phyloP scores from a whole-genome alignment of 2,888 invertebrate genomes.

The Netelia virgata region DNA sequence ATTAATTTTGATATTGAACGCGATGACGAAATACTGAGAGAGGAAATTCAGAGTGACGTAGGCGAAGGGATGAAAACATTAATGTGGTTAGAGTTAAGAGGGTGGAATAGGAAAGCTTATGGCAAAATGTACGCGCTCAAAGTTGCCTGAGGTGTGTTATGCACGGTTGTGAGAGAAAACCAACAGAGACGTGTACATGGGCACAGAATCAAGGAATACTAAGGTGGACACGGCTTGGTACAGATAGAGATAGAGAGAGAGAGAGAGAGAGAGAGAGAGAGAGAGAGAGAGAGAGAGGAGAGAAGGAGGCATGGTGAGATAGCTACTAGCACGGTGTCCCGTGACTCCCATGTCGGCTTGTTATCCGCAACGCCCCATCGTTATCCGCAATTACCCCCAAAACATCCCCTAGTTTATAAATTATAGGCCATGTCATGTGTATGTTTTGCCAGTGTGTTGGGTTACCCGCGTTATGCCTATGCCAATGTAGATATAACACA shows the following conservation, averaged over 20 bases:
- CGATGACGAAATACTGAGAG: no score
- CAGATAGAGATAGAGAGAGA: neutral
- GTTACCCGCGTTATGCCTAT: conserved; percentile 56
- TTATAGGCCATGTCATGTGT: conserved; percentile 81
- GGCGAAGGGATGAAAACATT: no score
- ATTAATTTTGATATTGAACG: neutral
- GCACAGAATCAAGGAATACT: no score
- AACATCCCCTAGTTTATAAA: conserved; percentile 84
- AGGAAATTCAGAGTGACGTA: no score
- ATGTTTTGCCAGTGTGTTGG: conserved; percentile 49
- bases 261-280: neutral
- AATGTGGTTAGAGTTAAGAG: no score
- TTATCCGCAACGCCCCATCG: conserved; percentile 84
- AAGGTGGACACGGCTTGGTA: neutral
- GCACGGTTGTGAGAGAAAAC: no score
- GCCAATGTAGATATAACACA: conserved; percentile 11
- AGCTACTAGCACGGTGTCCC: conserved; percentile 81
- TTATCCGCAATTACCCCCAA: conserved; percentile 84
- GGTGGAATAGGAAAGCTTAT: no score
- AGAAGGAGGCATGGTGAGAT: conserved; percentile 1
- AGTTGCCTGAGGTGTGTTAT: no score
- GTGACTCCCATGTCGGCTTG: conserved; percentile 85
- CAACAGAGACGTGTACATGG: no score
- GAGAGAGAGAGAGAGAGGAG: conserved; percentile 12
- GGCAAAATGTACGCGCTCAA: no score